phyloP scores from a whole-genome alignment of 92 coral and sea anemone species.

The Anthopleura xanthogrammica region DNA sequence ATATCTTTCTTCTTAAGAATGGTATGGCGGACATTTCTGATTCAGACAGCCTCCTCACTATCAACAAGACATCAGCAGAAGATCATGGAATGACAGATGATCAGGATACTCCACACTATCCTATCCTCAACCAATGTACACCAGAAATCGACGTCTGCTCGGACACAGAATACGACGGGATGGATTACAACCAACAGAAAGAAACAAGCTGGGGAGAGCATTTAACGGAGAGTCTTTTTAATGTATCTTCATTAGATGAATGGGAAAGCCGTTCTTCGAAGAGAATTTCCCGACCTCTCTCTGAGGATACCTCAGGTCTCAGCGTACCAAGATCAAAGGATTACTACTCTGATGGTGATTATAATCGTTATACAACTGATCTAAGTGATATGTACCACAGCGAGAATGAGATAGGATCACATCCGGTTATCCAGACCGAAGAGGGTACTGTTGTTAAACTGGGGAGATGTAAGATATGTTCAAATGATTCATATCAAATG shows the following conservation, averaged over 20 bases:
- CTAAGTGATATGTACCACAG: slow-evolving; percentile 13
- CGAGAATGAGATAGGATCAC: slow-evolving; percentile 29
- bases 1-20: not conserved
- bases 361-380: slow-evolving; percentile 15
- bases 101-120: not conserved
- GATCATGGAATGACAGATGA: slow-evolving; percentile 15
- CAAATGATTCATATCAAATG: slow-evolving; percentile 35
- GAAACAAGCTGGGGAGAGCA: not conserved
- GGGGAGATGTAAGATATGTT: slow-evolving; percentile 35
- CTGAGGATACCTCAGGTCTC: slow-evolving; percentile 25
- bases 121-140: not conserved
- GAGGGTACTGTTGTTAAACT: slow-evolving; percentile 18
- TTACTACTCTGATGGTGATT: slow-evolving; percentile 38
- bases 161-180: slow-evolving; percentile 1
- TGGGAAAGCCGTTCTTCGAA: slow-evolving; percentile 18
- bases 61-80: slow-evolving; percentile 42
- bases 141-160: not conserved
- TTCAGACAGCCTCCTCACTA: slow-evolving; percentile 39
- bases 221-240: slow-evolving; percentile 15
- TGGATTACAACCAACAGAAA: not conserved
- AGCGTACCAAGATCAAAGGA: slow-evolving; percentile 34
- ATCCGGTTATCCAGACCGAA: slow-evolving; percentile 13
- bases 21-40: not conserved
- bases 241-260: slow-evolving; percentile 22
- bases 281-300: slow-evolving; percentile 6